These are phyloP conservation scores for Drosophila diplacantha DNA, from an alignment of 2,888 invertebrate species.

Conservation along the genomic window DNA sequence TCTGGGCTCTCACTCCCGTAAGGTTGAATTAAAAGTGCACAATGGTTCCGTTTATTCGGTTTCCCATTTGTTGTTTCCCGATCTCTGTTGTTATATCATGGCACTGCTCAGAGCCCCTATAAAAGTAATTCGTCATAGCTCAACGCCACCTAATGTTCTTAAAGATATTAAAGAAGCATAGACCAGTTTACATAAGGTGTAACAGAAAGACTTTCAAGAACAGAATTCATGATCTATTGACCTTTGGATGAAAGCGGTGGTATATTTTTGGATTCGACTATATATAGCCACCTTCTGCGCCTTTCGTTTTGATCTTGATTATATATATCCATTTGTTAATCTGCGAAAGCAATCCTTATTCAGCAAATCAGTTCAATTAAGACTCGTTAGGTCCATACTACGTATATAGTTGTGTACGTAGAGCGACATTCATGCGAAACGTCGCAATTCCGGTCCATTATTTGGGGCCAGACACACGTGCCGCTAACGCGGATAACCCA, in stretches of 20 bases:
- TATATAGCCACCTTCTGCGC: conserved; percentile 5
- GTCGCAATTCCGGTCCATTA: conserved; percentile 45
- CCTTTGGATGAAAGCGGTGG: neutral
- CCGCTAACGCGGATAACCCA: conserved; percentile 15
- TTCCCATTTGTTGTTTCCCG: conserved; percentile 50
- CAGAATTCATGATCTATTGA: neutral
- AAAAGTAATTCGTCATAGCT: conserved; percentile 19
- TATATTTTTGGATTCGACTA: neutral
- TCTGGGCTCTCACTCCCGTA: conserved; percentile 28
- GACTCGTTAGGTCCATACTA: conserved; percentile 42
- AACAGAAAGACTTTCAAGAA: neutral
- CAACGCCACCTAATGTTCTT: neutral
- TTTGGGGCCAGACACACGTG: conserved; percentile 34
- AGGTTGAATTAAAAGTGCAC: conserved; percentile 45
- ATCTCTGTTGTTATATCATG: conserved; percentile 24
- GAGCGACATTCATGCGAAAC: conserved; percentile 26
- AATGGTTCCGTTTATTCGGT: conserved; percentile 51
- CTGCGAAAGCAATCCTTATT: conserved; percentile 38
- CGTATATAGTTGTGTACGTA: conserved; percentile 2
- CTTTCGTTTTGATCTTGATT: conserved; percentile 14
- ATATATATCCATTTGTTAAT: conserved; percentile 26
- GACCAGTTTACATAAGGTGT: too few species aligned
- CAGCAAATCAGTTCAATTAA: conserved; percentile 61
- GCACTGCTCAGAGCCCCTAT: neutral
- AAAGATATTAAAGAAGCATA: neutral